A percentile compares a stretch with the other conserved stretches of the same genome.
Conservation (phyloP, 2,888 invertebrate species). For the Sepioteuthis lessoniana region DNA sequence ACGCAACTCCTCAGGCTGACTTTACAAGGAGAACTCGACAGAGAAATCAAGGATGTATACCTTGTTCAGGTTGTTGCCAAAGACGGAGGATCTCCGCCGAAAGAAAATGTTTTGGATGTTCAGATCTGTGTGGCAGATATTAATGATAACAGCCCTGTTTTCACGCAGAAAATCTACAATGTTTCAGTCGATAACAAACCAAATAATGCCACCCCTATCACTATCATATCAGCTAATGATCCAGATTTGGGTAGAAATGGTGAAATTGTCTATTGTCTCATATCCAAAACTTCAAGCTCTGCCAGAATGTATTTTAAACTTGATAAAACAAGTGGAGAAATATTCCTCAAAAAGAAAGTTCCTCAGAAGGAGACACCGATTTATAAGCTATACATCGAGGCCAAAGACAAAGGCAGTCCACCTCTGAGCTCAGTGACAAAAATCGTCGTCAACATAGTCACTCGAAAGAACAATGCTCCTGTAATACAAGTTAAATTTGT, state of each 20-base stretch:
- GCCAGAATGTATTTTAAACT: not conserved
- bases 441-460: not conserved
- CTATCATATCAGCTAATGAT: not conserved
- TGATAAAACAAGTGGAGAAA: not conserved
- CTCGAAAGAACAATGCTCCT: not conserved
- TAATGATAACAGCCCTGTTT: not conserved
- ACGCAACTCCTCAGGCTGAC: not conserved
- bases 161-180: not conserved
- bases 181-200: not conserved
- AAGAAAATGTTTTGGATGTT: not conserved
- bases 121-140: not conserved
- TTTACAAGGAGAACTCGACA: not conserved
- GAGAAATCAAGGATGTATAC: not conserved
- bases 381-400: not conserved
- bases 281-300: not conserved
- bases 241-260: not conserved
- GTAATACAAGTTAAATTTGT: not conserved
- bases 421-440: not conserved
- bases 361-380: not conserved
- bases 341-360: not conserved
- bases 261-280: not conserved
- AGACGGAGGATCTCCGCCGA: not conserved
- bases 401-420: not conserved
- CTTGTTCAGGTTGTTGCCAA: not conserved
- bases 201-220: not conserved